These are phyloP conservation scores for Tauraco hartlaubi DNA, from an alignment of 2,797 vertebrate species.

Conservation along the genomic window DNA sequence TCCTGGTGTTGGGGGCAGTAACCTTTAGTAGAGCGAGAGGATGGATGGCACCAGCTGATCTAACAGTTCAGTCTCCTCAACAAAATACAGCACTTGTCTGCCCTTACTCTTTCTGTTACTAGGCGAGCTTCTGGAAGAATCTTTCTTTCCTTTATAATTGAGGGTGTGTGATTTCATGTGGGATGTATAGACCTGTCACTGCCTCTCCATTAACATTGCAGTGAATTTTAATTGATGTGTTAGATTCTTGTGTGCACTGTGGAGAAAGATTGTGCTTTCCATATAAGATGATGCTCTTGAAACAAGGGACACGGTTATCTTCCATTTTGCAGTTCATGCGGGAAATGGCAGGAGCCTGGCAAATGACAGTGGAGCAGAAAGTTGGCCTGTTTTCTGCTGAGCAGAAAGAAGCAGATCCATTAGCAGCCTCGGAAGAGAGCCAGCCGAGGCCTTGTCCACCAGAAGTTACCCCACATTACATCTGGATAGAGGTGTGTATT, in stretches of 20 bases:
- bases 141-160: background rate
- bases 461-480: constrained; percentile 91
- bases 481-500: constrained; percentile 92
- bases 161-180: background rate
- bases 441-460: constrained; percentile 92
- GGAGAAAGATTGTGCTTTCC: background rate
- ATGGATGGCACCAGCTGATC: background rate
- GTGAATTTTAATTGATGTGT: background rate
- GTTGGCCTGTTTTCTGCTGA: constrained; percentile 92
- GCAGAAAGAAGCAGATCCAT: constrained; percentile 92
- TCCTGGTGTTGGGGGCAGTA: background rate
- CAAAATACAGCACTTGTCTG: background rate
- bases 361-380: constrained; percentile 96
- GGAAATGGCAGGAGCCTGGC: constrained; percentile 97
- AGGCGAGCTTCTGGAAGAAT: background rate
- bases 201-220: background rate
- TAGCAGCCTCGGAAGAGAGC: constrained; percentile 94
- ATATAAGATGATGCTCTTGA: background rate
- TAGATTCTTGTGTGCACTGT: background rate
- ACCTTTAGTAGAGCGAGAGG: background rate
- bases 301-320: background rate
- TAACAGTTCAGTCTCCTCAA: background rate
- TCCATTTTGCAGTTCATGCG: constrained; percentile 88
- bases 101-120: background rate
- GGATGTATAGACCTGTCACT: background rate